Conservation (phyloP, 2,113 vertebrate species). For the Sprattus sprattus region DNA sequence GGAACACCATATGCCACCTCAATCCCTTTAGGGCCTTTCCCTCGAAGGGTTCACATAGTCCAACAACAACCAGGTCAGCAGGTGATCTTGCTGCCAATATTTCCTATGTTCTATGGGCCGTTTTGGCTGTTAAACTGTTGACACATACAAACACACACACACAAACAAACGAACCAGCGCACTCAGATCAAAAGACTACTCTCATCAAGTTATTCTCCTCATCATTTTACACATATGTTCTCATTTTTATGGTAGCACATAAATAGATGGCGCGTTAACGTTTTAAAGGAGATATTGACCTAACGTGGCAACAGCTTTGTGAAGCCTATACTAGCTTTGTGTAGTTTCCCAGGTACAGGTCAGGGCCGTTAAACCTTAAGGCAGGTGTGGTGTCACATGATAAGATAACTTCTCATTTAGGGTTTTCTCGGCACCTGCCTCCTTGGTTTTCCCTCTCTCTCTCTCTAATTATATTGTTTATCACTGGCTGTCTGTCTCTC, state of each 20-base stretch:
- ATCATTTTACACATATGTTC: background rate
- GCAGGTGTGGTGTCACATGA: conserved; percentile 49
- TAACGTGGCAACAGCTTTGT: background rate
- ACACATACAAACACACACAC: background rate
- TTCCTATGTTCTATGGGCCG: background rate
- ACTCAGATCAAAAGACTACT: too few relatives aligned
- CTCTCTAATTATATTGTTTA: background rate
- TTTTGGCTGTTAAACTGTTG: background rate
- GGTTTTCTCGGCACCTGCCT: background rate
- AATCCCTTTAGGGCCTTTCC: background rate
- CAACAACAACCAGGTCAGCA: background rate
- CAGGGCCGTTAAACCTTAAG: background rate
- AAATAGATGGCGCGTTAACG: background rate
- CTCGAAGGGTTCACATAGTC: background rate
- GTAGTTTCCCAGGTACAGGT: background rate
- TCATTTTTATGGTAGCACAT: background rate
- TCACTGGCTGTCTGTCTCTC: too few relatives aligned
- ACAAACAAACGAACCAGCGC: background rate
- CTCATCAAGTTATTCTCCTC: background rate
- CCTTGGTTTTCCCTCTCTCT: background rate
- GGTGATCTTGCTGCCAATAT: background rate
- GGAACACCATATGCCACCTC: conserved; percentile 9
- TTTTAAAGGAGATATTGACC: background rate
- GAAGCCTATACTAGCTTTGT: background rate
- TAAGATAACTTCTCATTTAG: background rate